Base-by-base conservation (phyloP, 2,888 invertebrate species). In the Argyra leucocephala region DNA sequence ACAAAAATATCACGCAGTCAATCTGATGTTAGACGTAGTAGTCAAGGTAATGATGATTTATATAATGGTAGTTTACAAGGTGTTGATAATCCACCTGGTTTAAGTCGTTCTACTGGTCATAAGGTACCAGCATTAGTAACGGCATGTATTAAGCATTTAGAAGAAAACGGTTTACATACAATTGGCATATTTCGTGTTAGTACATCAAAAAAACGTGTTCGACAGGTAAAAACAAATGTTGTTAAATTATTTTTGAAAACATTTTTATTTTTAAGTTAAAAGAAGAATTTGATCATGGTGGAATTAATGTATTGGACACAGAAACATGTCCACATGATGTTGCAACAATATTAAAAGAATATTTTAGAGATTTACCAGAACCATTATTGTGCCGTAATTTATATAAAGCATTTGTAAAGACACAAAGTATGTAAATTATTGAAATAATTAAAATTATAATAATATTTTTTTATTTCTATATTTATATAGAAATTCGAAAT, bases 321-420 rank as follows among this genome's bases (percentile, higher is more conserved):
- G 90, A 91, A 61, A 89, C 89, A 72, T 91, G 92, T 80, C 93
- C 95, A 1, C 95, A 96, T 79, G 96, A 96, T 76, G 92, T 96
- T 66, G 96, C 94, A 10, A 91, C 93, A 0, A 83, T 96, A 58
- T 84, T 96, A 37, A 96, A 96, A 78, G 96, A 96, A 80, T 96
- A 90, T 82, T 87, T 96, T 71, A 82, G 96, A 63, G 96, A 96
- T 77, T 81, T 96, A 58, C 96, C 96, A 0, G 96, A 96, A 76
- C 93, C 96, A 10, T 82, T 96, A 68, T 85, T 96, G 59, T 94
- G 94, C 76, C 85, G 90, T 72, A 92, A 93, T 75, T 85, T 96
- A 57, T 96, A 96, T 78, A 85, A 87, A 64, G 90, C 93, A 69
- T 95, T 96, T 81, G 85, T 96, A 70, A 89, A 90, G 74, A 93